Conservation (phyloP, 2,113 vertebrate genomes). For the Lathamus discolor region DNA sequence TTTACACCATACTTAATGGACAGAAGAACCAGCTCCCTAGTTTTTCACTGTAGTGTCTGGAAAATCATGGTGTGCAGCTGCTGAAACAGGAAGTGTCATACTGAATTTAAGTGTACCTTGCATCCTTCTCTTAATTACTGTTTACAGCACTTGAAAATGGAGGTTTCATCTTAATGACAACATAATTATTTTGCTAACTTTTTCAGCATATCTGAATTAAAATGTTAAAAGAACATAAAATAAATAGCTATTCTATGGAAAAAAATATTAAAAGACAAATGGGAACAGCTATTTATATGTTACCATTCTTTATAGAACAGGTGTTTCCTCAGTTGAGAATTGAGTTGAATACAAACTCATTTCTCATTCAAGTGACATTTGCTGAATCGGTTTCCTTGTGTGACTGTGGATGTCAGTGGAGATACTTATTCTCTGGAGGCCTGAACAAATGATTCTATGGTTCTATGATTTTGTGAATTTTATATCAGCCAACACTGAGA, state of each 20-base stretch:
- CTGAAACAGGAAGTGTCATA: not conserved
- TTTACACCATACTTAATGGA: not conserved
- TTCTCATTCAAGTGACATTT: not conserved
- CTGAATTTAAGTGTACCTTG: not conserved
- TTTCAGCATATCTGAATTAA: not conserved
- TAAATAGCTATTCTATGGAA: not conserved
- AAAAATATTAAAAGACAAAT: not conserved
- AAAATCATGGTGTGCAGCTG: not conserved
- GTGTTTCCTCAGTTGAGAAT: not conserved
- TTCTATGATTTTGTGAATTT: not conserved
- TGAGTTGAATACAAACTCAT: not conserved
- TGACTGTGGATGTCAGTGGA: not conserved
- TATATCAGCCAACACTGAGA: not conserved
- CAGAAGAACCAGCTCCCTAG: not conserved
- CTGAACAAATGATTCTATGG: not conserved
- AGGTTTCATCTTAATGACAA: not conserved
- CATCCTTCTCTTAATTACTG: not conserved
- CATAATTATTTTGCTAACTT: not conserved
- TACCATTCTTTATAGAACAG: not conserved
- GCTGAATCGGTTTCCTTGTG: not conserved
- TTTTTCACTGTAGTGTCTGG: not conserved
- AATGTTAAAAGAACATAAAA: not conserved
- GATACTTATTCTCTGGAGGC: not conserved
- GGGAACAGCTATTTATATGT: not conserved
- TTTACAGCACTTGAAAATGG: not conserved